Percentiles rank a stretch among this genome's conserved stretches.
Evolutionary conservation across 2,113 vertebrate species (phyloP).

Genomic region (Gymnogyps californianus): DNA sequence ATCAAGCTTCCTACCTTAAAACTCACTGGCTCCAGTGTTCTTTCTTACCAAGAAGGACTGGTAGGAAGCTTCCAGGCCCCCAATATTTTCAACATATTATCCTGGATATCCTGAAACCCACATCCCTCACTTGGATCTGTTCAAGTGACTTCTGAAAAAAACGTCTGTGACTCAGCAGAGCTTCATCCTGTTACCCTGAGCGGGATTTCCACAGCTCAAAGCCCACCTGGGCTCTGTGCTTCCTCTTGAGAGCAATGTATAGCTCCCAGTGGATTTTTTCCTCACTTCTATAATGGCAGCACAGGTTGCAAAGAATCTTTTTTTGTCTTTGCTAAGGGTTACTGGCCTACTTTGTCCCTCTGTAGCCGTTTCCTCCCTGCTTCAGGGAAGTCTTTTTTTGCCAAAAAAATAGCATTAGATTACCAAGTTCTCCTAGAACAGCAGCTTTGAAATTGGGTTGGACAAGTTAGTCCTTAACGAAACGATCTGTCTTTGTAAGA

Average conservation of each 20-base stretch:
- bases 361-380: neutral
- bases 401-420: neutral
- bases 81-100: neutral
- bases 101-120: neutral
- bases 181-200: neutral
- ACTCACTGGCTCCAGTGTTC: neutral
- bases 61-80: neutral
- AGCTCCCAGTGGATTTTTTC: neutral
- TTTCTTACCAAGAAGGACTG: neutral
- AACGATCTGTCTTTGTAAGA: neutral
- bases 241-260: neutral
- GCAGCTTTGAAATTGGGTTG: neutral
- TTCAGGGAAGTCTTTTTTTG: neutral
- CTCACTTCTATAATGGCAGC: neutral
- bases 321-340: neutral
- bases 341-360: neutral
- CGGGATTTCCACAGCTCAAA: neutral
- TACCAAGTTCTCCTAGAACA: neutral
- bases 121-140: neutral
- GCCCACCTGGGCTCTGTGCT: neutral
- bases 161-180: conserved; percentile 11
- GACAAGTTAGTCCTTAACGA: neutral
- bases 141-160: neutral
- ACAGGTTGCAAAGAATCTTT: neutral
- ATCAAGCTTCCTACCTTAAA: neutral